These are phyloP conservation scores for Mechanitis mazaeus DNA, from an alignment of 2,888 invertebrate species.

Conservation along the genomic window DNA sequence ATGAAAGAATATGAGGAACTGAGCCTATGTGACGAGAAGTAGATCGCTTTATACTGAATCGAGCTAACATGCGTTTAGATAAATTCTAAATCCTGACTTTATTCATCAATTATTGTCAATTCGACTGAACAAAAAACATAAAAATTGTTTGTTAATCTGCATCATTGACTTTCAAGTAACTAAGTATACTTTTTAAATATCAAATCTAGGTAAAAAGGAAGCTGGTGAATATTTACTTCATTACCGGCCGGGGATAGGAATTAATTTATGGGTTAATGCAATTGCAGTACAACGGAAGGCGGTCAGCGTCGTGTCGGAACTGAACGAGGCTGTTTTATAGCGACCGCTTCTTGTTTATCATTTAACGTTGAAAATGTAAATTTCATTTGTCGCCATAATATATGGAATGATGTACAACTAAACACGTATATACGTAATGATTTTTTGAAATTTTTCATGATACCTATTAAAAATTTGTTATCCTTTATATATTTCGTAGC, in stretches of 20 bases:
- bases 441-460: too few relatives aligned
- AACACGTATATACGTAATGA: too few relatives aligned
- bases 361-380: constrained; percentile 13
- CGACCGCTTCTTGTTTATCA: constrained; percentile 24
- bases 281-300: constrained; percentile 24
- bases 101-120: too few relatives aligned
- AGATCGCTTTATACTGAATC: not conserved
- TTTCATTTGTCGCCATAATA: not conserved
- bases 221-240: constrained; percentile 42
- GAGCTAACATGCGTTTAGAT: not conserved
- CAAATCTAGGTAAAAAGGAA: constrained; percentile 39
- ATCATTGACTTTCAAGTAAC: too few relatives aligned
- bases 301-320: constrained; percentile 4
- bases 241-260: constrained; percentile 47
- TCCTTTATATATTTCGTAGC: too few relatives aligned
- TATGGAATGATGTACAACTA: constrained; percentile 1
- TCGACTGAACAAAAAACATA: too few relatives aligned
- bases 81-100: too few relatives aligned
- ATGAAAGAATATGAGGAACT: constrained; percentile 13
- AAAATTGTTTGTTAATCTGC: too few relatives aligned
- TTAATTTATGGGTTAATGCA: constrained; percentile 65
- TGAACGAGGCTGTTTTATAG: constrained; percentile 10
- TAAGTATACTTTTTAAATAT: not conserved
- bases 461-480: too few relatives aligned
- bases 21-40: not conserved